Base-by-base conservation (phyloP, 2,797 vertebrate genomes). In the Garrulus glandarius region DNA sequence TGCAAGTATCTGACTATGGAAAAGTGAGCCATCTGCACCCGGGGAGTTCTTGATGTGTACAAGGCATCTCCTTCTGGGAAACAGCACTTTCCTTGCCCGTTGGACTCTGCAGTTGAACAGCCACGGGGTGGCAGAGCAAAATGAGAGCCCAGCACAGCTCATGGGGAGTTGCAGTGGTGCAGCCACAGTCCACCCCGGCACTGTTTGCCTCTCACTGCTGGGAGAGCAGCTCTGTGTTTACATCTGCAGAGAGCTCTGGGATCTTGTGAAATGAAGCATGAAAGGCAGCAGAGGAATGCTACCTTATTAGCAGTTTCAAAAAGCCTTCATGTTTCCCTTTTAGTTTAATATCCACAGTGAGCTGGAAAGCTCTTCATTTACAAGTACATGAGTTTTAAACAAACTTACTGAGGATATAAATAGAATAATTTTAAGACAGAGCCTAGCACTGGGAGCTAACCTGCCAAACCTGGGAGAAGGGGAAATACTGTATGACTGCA, bases 51-150 rank as follows among this genome's bases (percentile, higher is more conserved):
- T 78, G 68, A 27, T 2, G 0, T 2, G 9, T 47, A 11, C 2
- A 2, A 53, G 49, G 37, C 10, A 2, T 41, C 27, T 64, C 8
- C 41, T 36, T 34, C 32, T 46, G 72, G 75, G 52, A 34, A 60
- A 7, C 29, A 18, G 68, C 4, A 5, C 32, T 69, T 52, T 2
- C 12, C 37, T 8, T 46, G 39, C 24, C 64, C 7, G 2, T 43
- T 69, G 69, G 50, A 55, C 44, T 87, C 69, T 78, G 69, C 53
- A 52, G 56, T 18, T 75, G 53, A 76, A 34, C 83, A 86, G 74
- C 85, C 89, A 90, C 15, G 2, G 67, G 91, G 71, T 89, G 92
- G 80, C 83, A 75, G 87, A 92, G n/a, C 84, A 74, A 18, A 86
- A 34, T 12, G 69, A 49, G 59, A 91, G 53, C 63, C 37, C 27